A percentile compares a stretch with the other conserved stretches of the same genome.
Conservation (phyloP, 1,140 invertebrate genomes). For the Episyrphus balteatus region DNA sequence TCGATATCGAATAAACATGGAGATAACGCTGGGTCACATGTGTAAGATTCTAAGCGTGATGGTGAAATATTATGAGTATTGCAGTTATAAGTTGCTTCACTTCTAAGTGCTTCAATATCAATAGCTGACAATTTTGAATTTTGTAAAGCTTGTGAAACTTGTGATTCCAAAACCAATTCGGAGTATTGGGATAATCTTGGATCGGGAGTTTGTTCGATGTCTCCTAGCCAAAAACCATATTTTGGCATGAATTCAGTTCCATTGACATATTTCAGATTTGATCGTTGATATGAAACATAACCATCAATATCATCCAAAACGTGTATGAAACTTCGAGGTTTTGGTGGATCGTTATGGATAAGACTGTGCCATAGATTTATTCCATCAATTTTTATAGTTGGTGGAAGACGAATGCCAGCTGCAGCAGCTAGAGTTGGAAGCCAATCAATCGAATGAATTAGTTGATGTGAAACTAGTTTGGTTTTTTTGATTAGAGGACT, state of each 20-base stretch:
- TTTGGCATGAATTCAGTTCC: conserved; percentile 41
- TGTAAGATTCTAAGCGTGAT: conserved; percentile 5
- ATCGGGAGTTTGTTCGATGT: conserved; percentile 1
- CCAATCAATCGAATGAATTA: conserved; percentile 81
- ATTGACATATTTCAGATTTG: conserved; percentile 61
- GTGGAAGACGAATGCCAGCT: conserved; percentile 38
- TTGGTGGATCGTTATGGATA: conserved; percentile 31
- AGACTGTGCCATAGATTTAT: conserved; percentile 57
- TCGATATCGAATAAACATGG: conserved; percentile 65
- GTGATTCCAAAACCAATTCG: conserved; percentile 37
- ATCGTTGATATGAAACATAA: conserved; percentile 51
- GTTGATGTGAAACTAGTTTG: conserved; percentile 55
- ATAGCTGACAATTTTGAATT: conserved; percentile 12
- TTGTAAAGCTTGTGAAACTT: background rate
- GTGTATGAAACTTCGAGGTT: conserved; percentile 53
- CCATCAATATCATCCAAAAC: conserved; percentile 58
- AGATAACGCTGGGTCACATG: conserved; percentile 35
- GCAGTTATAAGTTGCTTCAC: conserved; percentile 37
- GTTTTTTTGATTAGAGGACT: conserved; percentile 48
- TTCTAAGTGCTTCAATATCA: conserved; percentile 35
- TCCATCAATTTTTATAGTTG: conserved; percentile 49
- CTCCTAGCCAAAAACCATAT: conserved; percentile 42
- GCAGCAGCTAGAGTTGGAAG: conserved; percentile 66
- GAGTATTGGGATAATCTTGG: conserved; percentile 13
- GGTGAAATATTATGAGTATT: conserved; percentile 1